Evolutionary conservation across 2,797 vertebrate genomes (phyloP).

Genomic region (Mastacembelus armatus): DNA sequence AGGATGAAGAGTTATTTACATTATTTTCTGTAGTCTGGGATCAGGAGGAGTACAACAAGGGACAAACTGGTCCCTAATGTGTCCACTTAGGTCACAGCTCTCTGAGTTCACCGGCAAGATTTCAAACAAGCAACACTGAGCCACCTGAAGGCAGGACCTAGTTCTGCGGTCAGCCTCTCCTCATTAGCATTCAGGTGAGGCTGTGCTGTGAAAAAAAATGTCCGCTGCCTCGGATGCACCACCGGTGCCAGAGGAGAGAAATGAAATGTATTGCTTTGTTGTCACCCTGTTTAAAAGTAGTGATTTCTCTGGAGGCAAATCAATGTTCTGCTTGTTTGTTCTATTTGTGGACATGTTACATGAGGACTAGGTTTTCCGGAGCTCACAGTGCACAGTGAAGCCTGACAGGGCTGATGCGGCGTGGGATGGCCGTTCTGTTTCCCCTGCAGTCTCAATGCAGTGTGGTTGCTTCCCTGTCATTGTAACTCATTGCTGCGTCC

Average conservation of each 20-base stretch:
- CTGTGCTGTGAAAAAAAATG: conserved; percentile 13
- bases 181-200: conserved; percentile 73
- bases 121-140: not conserved
- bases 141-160: conserved; percentile 25
- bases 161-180: conserved; percentile 40
- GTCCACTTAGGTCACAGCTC: not conserved
- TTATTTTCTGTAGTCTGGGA: not conserved
- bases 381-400: conserved; percentile 26
- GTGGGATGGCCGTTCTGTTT: conserved; percentile 22
- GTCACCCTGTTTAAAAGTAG: conserved; percentile 10
- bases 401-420: conserved; percentile 34
- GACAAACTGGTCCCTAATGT: not conserved
- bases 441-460: conserved; percentile 67
- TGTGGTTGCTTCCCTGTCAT: conserved; percentile 45
- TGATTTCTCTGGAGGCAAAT: conserved; percentile 41
- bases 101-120: conserved; percentile 5
- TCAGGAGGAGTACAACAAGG: not conserved
- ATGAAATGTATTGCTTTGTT: conserved; percentile 20
- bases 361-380: conserved; percentile 47
- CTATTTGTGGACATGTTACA: conserved; percentile 51
- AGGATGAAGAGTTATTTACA: not conserved
- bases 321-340: conserved; percentile 42
- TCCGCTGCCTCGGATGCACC: conserved; percentile 13
- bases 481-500: conserved; percentile 50
- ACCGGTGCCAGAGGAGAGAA: conserved; percentile 12